Conservation (phyloP, 1,140 invertebrate species). For the Papilio aristodemus region DNA sequence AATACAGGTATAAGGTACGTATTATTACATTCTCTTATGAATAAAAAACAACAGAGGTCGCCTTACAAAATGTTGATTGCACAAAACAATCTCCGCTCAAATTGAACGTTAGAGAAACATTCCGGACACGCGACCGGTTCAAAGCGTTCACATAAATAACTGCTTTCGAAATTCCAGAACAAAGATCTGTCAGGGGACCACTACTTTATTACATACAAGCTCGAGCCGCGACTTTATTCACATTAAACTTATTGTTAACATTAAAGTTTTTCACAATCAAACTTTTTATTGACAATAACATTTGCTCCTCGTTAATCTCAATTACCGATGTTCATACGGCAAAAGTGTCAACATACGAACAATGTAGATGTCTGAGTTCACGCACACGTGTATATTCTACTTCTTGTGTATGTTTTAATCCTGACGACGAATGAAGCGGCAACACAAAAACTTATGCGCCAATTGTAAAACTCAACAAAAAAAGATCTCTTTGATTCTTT, state of each 20-base stretch:
- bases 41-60: not conserved
- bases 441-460: too few relatives aligned
- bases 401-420: too few relatives aligned
- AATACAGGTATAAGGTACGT: too few relatives aligned
- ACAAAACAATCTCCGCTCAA: conserved; percentile 4
- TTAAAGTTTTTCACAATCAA: not conserved
- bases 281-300: not conserved
- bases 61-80: not conserved
- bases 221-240: not conserved
- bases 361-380: too few relatives aligned
- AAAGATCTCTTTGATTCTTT: too few relatives aligned
- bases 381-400: too few relatives aligned
- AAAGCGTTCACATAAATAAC: conserved; percentile 30
- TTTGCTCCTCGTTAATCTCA: too few relatives aligned
- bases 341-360: too few relatives aligned
- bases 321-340: too few relatives aligned
- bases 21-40: too few relatives aligned
- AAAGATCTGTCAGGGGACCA: conserved; percentile 27
- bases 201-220: not conserved
- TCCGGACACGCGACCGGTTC: conserved; percentile 25
- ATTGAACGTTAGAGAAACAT: conserved; percentile 19
- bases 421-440: too few relatives aligned
- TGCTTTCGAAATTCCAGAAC: conserved; percentile 29
- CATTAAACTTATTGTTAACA: not conserved
- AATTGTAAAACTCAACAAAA: too few relatives aligned